These are phyloP conservation scores for Beris chalybata DNA, from an alignment of 2,888 invertebrate species.

Conservation along the genomic window DNA sequence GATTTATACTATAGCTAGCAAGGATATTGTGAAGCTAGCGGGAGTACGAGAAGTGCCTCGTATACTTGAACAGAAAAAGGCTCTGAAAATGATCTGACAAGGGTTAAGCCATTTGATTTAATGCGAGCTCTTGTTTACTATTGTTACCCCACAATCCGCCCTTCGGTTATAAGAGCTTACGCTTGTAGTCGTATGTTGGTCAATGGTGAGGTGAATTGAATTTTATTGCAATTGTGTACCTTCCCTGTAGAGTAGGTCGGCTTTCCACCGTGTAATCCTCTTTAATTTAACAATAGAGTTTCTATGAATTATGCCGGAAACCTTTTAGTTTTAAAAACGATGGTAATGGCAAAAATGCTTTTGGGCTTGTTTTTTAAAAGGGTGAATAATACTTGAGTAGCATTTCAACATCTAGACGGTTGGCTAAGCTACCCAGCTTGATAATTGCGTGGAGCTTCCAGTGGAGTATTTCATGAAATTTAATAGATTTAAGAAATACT, in stretches of 20 bases:
- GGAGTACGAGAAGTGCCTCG: no score
- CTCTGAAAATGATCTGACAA: conserved; percentile 32
- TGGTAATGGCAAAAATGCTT: no score
- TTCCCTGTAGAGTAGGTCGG: neutral
- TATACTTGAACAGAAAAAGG: conserved; percentile 8
- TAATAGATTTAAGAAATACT: no score
- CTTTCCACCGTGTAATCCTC: conserved; percentile 14
- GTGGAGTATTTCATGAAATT: no score
- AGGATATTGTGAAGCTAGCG: no score
- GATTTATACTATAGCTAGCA: conserved; percentile 4
- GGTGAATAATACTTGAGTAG: no score
- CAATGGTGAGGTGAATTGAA: conserved; percentile 13
- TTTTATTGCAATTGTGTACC: conserved; percentile 10
- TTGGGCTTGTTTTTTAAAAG: no score
- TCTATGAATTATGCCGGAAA: conserved; percentile 19
- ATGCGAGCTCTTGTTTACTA: conserved; percentile 32
- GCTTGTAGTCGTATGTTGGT: conserved; percentile 13
- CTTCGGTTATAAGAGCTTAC: conserved; percentile 11
- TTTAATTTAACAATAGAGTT: conserved; percentile 19
- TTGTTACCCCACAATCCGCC: conserved; percentile 13
- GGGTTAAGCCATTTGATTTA: conserved; percentile 34
- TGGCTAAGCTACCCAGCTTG: no score
- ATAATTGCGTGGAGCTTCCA: no score
- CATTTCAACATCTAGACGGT: no score
- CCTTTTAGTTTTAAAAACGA: neutral